Base-by-base conservation (phyloP, 2,113 vertebrate genomes). In the Laterallus jamaicensis region DNA sequence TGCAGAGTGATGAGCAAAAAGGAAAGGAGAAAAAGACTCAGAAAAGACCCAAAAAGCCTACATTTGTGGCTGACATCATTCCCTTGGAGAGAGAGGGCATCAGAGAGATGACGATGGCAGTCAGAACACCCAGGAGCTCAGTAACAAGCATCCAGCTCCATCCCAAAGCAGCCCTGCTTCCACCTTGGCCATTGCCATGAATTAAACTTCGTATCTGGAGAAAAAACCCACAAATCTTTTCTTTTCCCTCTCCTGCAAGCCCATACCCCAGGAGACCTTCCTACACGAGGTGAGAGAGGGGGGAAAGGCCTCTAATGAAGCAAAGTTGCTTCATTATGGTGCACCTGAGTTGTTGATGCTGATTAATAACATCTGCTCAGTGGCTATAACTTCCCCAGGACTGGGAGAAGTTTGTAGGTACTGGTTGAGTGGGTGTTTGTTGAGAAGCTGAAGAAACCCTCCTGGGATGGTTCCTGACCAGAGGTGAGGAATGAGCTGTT, bases 301-400 rank as follows among this genome's bases (percentile, higher is more conserved):
- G 18, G 68, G 40, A 9, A 35, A 82, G 12, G 37, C 52, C 28
- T 31, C n/a, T 22, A 11, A 0, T 7, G 62, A 50, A 77, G 59
- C 47, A 13, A 47, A 55, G 22, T 7, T 29, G 12, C 60, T 81
- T 42, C 31, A 1, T 20, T 31, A 10, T 2, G 6, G 15, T 20
- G 52, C 67, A 44, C 47, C 55, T 40, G 80, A 50, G 68, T 1
- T 55, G 24, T 5, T 26, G 63, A 5, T 69, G 54, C 24, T 81
- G 55, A 35, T n/a, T 5, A 35, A 21, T 8, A 21, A 5, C 62
- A 26, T 2, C 44, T 73, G 49, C 68, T 49, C 59, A 0, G 26
- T 0, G 5, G 37, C 40, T 71, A 0, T 10, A 37, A 0, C 66
- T 80, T 12, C n/a, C 4, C 1, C 21, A 25, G 56, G 13, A 5